Base-by-base conservation (phyloP, 2,113 vertebrate species). In the Sturnira hondurensis region DNA sequence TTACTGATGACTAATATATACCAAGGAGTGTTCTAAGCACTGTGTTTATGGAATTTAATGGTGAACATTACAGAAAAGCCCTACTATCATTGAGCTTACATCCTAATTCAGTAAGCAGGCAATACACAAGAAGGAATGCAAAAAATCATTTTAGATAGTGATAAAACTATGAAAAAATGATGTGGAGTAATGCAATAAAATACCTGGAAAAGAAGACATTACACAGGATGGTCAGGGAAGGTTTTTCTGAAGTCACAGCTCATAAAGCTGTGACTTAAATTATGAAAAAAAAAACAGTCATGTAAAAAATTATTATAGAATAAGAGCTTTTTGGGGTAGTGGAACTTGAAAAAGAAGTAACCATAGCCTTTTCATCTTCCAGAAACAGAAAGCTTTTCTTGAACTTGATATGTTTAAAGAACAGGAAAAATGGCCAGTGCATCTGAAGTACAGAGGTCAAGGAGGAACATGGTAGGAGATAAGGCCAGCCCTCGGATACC, bases 311-410 rank as follows among this genome's bases (percentile, higher is more conserved):
- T 63, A 63, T 63, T 63, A 16, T 20, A 12, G 74, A 56, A 38
- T 86, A 83, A 96, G 31, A 94, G 71, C 33, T 70, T 93, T 73
- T 6, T 17, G 31, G 43, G 22, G 38, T 38, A 63, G 7, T 89
- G 17, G 50, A 73, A 80, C 77, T 95, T 95, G 47, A 83, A 83
- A 68, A 94, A 63, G 33, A 71, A 92, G 20, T 86, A 92, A 61
- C 36, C 22, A 50, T 58, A 87, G 19, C 17, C 36, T 86, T 92
- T 95, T 38, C 33, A 36, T 65, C 12, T 89, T 71, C 77, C 88
- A 92, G 38, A 26, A 92, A 56, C 33, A 77, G 50, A 85, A 91
- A 84, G 9, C 65, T 80, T 88, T 74, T 63, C 19, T 83, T 86
- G 38, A 96, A 67, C 82, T 85, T 88, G 16, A 41, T 50, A 67